A percentile compares a stretch with the other conserved stretches of the same genome.
Evolutionary conservation across 2,113 vertebrate genomes (phyloP).

Genomic region (Salvator merianae): DNA sequence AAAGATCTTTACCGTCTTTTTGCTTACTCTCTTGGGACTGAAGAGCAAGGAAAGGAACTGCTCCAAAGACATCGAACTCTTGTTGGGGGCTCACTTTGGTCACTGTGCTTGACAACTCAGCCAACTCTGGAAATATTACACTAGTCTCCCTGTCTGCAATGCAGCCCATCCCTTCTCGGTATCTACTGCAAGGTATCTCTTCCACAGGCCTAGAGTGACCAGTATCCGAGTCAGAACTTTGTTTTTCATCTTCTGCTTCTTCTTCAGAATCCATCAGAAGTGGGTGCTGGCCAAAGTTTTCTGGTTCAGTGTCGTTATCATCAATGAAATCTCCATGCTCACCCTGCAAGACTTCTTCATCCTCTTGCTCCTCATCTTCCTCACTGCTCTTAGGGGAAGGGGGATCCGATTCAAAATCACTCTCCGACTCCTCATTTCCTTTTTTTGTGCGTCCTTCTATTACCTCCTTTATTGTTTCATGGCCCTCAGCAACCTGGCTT

Average conservation of each 20-base stretch:
- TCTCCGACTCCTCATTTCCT: constrained; percentile 86
- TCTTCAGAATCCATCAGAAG: constrained; percentile 97
- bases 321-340: constrained; percentile 86
- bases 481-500: constrained; percentile 70
- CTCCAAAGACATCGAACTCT: constrained; percentile 87
- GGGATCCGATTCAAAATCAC: constrained; percentile 96
- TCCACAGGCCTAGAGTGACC: constrained; percentile 69
- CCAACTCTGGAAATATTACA: background rate
- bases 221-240: constrained; percentile 89
- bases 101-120: constrained; percentile 30
- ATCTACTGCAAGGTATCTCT: constrained; percentile 46
- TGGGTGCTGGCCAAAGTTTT: constrained; percentile 91
- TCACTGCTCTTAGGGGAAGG: constrained; percentile 96
- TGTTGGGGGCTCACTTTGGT: constrained; percentile 33
- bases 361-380: constrained; percentile 88
- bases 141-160: constrained; percentile 29
- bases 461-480: constrained; percentile 69
- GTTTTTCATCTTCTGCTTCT: constrained; percentile 87
- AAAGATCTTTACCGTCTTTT: constrained; percentile 60
- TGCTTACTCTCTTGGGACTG: constrained; percentile 58
- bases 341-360: constrained; percentile 88
- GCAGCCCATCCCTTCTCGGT: background rate
- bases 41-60: constrained; percentile 84
- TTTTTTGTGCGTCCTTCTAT: constrained; percentile 57
- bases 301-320: constrained; percentile 85